Evolutionary conservation across 1,140 invertebrate species (phyloP), one percentile per base, ranked within the genome.

Genomic region (Drosophila eugracilis): DNA sequence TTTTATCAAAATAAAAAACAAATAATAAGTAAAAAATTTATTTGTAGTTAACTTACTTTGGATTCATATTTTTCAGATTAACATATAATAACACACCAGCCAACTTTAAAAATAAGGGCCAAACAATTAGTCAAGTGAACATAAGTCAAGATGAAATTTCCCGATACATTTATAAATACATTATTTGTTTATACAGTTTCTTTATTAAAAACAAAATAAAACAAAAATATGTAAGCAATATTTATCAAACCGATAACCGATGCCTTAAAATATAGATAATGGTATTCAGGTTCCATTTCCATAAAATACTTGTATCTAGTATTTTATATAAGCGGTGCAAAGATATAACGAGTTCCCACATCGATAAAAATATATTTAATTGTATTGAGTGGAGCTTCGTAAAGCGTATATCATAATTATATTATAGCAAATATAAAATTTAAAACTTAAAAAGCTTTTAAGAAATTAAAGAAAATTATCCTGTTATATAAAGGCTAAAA

Each of bases 141-240:
- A 15, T 45, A 44, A 21, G 5, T 44, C 4, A 10, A 0, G 2
- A 10, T 34, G n/a, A 1, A 14, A 54, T 19, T 14, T 4, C n/a
- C 5, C 9, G 3, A 54, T 5, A 9, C 1, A 9, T 24, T n/a
- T 6, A 2, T 26, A 7, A n/a, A 22, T 24, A 36, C 34, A 19
- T 24, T 3, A 4, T 24, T 10, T 26, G 7, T 55, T 36, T 17
- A 19, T 19, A 0, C 6, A 34, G 7, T 30, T 32, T 26, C 4
- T 6, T 3, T 34, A 19, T 22, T 22, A 54, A 58, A 59, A 59
- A 26, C 15, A 22, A 55, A 59, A 55, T n/a, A 59, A 58, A 59
- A 55, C 19, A 57, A 54, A 36, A 53, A 10, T 34, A 12, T n/a
- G 3, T 14, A 36, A 52, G n/a, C 9, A 17, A 58, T n/a, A 26